Conservation (phyloP, 2,797 vertebrate species). For the Pyrocephalus nanus region DNA sequence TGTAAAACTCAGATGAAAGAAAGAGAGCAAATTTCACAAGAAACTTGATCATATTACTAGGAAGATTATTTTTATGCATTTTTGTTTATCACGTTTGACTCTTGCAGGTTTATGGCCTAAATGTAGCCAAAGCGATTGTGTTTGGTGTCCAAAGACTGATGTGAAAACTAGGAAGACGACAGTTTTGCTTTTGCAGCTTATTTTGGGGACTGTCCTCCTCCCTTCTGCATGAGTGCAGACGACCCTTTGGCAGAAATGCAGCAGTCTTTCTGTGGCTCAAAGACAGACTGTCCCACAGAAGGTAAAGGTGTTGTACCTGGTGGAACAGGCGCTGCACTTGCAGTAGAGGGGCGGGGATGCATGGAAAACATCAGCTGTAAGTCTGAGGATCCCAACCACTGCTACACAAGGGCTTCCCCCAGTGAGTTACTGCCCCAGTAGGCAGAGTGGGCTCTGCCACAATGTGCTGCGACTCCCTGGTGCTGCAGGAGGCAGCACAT, state of each 20-base stretch:
- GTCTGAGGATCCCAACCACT: not conserved
- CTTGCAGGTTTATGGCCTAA: not conserved
- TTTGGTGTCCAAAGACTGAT: not conserved
- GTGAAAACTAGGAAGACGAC: not conserved
- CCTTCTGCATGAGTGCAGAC: not conserved
- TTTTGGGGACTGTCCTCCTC: not conserved
- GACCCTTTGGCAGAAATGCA: not conserved
- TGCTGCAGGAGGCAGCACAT: not conserved
- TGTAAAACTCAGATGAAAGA: not conserved
- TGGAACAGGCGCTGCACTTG: not conserved
- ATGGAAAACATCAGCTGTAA: not conserved
- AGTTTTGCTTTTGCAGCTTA: not conserved
- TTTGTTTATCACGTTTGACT: not conserved
- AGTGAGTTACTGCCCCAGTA: fast-evolving
- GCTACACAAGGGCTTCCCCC: not conserved
- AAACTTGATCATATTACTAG: not conserved
- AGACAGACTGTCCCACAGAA: not conserved
- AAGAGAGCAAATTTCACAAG: not conserved
- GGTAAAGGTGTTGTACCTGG: not conserved
- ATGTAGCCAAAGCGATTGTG: not conserved
- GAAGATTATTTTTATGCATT: not conserved
- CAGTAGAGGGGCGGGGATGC: no score
- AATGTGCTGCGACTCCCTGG: fast-evolving
- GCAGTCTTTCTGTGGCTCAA: not conserved
- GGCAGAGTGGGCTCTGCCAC: not conserved